Conservation (phyloP, 1,140 invertebrate species). For the Eupristina koningsbergeri region DNA sequence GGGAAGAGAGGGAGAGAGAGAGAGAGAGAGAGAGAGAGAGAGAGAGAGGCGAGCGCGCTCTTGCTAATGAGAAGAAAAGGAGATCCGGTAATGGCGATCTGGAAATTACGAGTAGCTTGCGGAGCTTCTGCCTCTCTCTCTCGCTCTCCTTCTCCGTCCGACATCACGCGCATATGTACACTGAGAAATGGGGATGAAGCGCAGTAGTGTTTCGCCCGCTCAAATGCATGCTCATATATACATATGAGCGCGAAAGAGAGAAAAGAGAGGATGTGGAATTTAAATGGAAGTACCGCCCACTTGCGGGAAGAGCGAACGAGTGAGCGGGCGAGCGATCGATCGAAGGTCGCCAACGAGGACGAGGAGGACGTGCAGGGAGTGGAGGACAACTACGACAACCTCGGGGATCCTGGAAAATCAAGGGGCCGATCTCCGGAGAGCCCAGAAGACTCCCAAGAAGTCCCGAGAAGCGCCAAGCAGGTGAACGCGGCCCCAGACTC, state of each 20-base stretch:
- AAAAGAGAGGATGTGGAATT: constrained; percentile 47
- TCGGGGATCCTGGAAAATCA: constrained; percentile 50
- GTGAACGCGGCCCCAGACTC: constrained; percentile 18
- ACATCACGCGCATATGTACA: not conserved
- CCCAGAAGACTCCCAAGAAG: constrained; percentile 49
- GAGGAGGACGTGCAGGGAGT: constrained; percentile 10
- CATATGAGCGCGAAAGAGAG: constrained; percentile 14
- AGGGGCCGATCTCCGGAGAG: constrained; percentile 41
- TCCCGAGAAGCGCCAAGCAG: constrained; percentile 46
- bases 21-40: not conserved
- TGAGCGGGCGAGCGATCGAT: constrained; percentile 45
- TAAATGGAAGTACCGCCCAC: constrained; percentile 56
- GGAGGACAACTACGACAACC: constrained; percentile 34
- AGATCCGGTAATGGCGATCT: constrained; percentile 38
- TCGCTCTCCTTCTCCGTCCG: not conserved
- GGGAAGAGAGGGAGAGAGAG: no score
- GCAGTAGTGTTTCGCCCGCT: constrained; percentile 14
- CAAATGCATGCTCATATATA: not conserved
- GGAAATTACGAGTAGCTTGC: constrained; percentile 46
- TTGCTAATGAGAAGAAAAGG: constrained; percentile 48
- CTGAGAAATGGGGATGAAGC: constrained; percentile 37
- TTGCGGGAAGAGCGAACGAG: constrained; percentile 36
- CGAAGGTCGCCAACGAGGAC: constrained; percentile 44
- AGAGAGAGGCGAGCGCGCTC: not conserved
- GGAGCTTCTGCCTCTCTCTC: not conserved